phyloP scores from a whole-genome alignment of 2,888 invertebrate genomes.

The Cynaeus angustus region DNA sequence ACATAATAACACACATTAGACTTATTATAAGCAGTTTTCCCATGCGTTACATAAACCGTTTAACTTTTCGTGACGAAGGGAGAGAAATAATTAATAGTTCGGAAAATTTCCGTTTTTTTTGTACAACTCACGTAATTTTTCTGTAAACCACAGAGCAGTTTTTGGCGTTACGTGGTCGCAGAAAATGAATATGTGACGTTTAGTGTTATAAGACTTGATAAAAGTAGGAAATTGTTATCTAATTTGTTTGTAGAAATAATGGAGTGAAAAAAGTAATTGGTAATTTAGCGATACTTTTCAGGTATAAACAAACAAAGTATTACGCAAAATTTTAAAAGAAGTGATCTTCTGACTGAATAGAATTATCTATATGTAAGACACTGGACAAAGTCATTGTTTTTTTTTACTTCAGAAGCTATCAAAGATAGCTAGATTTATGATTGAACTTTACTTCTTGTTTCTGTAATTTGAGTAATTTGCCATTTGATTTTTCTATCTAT shows the following conservation, averaged over 20 bases:
- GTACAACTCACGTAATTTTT: conserved; percentile 15
- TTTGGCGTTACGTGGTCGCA: conserved; percentile 12
- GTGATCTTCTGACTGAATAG: no score
- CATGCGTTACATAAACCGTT: conserved; percentile 21
- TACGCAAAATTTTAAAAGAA: no score
- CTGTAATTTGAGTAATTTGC: background rate
- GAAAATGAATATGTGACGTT: conserved; percentile 12
- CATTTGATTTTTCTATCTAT: conserved; percentile 6
- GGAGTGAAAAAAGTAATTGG: background rate
- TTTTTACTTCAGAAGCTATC: no score
- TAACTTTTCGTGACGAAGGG: conserved; percentile 19
- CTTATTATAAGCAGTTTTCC: background rate
- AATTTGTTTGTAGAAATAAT: conserved; percentile 1
- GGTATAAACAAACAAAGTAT: background rate
- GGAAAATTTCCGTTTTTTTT: conserved; percentile 15
- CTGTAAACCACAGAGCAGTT: conserved; percentile 10
- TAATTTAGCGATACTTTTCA: no score
- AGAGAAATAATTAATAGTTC: conserved; percentile 20
- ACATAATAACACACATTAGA: conserved; percentile 5
- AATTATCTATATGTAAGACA: no score
- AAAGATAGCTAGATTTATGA: no score
- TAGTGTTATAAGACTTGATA: background rate
- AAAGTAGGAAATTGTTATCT: conserved; percentile 2
- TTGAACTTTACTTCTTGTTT: no score
- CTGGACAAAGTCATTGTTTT: no score